A percentile compares a stretch with the other conserved stretches of the same genome.
Conservation (phyloP, 2,113 vertebrate species). For the Orthonyx spaldingii region DNA sequence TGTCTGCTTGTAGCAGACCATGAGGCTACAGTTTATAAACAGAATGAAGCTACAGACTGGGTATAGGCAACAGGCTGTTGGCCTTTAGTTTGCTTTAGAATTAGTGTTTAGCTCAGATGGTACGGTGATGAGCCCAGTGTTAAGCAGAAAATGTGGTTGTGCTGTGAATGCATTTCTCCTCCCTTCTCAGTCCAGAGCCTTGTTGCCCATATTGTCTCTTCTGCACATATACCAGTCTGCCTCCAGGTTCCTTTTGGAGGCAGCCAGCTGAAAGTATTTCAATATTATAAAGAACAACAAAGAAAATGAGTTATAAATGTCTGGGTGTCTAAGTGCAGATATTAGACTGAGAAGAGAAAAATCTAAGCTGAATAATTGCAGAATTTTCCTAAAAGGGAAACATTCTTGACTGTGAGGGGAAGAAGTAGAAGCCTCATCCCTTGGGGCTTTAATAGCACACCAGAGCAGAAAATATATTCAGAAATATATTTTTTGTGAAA, state of each 20-base stretch:
- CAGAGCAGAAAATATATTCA: neutral
- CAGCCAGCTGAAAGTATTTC: neutral
- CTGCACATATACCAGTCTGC: neutral
- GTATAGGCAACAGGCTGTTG: neutral
- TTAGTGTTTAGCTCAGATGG: neutral
- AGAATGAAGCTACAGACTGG: neutral
- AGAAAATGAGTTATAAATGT: neutral
- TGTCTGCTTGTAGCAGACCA: neutral
- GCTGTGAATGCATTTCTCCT: neutral
- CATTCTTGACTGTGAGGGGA: neutral
- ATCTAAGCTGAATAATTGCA: neutral
- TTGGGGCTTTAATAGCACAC: neutral
- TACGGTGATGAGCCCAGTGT: neutral
- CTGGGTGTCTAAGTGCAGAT: neutral
- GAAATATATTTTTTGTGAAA: neutral
- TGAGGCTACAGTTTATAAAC: neutral
- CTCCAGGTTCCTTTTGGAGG: neutral
- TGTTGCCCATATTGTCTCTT: neutral
- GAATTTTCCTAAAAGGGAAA: neutral
- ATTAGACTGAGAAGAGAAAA: neutral
- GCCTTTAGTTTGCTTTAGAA: neutral
- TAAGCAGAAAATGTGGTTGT: neutral
- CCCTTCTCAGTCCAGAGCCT: neutral
- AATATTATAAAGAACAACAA: neutral
- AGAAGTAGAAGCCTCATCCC: neutral